phyloP scores from a whole-genome alignment of 1,140 invertebrate species.

The Drosophila chauvacae region DNA sequence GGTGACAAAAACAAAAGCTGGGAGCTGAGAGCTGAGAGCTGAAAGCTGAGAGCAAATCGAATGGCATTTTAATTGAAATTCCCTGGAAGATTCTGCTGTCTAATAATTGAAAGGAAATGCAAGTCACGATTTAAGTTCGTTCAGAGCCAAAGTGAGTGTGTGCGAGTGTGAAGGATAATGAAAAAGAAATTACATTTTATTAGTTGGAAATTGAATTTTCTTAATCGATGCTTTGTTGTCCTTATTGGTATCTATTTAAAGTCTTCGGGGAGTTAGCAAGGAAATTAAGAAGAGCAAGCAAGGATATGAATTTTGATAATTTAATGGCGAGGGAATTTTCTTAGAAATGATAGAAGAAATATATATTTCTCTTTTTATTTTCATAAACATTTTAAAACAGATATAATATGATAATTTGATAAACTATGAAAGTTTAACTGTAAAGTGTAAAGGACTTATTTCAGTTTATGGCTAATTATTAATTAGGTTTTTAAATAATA shows the following conservation, averaged over 20 bases:
- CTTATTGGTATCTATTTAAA: neutral
- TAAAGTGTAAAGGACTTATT: too few species aligned
- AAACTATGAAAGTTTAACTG: too few species aligned
- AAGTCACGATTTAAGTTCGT: slow-evolving; percentile 49
- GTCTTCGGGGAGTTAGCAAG: too few species aligned
- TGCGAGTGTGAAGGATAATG: slow-evolving; percentile 35
- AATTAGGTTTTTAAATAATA: too few species aligned
- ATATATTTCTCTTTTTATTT: neutral
- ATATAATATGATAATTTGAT: neutral
- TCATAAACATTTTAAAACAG: neutral
- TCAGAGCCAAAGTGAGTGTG: neutral
- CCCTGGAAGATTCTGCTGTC: slow-evolving; percentile 40
- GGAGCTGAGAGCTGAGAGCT: slow-evolving; percentile 4
- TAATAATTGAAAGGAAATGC: slow-evolving; percentile 50
- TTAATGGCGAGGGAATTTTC: neutral
- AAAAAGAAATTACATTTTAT: slow-evolving; percentile 57
- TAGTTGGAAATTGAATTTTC: slow-evolving; percentile 51
- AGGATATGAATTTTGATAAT: neutral
- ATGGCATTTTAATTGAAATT: slow-evolving; percentile 62
- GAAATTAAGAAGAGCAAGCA: too few species aligned
- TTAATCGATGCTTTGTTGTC: slow-evolving; percentile 31
- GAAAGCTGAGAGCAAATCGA: slow-evolving; percentile 31
- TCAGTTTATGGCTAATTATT: too few species aligned
- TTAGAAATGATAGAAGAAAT: too few species aligned
- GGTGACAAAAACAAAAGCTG: slow-evolving; percentile 38